phyloP scores from a whole-genome alignment of 1,140 invertebrate species.

The Leptoteleia sp. region DNA sequence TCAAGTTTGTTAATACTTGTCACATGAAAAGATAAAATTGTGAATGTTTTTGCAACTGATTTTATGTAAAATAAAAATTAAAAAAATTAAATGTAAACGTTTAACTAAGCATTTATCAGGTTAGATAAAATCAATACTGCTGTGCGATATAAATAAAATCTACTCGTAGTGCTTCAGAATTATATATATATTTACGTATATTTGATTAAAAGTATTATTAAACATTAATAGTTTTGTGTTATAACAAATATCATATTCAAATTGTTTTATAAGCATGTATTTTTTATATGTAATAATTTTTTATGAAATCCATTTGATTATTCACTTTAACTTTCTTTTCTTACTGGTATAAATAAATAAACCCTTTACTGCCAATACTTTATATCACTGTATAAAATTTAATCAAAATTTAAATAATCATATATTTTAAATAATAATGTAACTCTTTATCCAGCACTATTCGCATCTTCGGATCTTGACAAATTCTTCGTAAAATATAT shows the following conservation, averaged over 20 bases:
- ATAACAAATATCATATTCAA: too few species aligned
- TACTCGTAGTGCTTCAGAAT: conserved; percentile 27
- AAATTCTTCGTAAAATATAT: conserved; percentile 33
- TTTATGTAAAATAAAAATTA: conserved; percentile 2
- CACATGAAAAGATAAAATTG: conserved; percentile 2
- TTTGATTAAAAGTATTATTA: too few species aligned
- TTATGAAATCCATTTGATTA: too few species aligned
- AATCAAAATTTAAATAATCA: neutral
- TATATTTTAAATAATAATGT: conserved; percentile 3
- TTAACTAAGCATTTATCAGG: conserved; percentile 34
- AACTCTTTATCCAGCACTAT: conserved; percentile 54
- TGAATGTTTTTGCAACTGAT: conserved; percentile 6
- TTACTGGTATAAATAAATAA: too few species aligned
- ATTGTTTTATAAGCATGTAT: too few species aligned
- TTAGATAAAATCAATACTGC: conserved; percentile 47
- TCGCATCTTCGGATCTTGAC: conserved; percentile 33
- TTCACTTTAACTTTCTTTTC: too few species aligned
- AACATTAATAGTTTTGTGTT: too few species aligned
- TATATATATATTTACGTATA: too few species aligned
- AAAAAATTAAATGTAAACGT: conserved; percentile 15
- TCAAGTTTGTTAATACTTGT: conserved; percentile 10
- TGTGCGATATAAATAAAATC: conserved; percentile 42
- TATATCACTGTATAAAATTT: too few species aligned
- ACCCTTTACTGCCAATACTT: too few species aligned
- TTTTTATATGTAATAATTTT: too few species aligned